Conservation (phyloP, 2,113 vertebrate genomes). For the Tetrax tetrax region DNA sequence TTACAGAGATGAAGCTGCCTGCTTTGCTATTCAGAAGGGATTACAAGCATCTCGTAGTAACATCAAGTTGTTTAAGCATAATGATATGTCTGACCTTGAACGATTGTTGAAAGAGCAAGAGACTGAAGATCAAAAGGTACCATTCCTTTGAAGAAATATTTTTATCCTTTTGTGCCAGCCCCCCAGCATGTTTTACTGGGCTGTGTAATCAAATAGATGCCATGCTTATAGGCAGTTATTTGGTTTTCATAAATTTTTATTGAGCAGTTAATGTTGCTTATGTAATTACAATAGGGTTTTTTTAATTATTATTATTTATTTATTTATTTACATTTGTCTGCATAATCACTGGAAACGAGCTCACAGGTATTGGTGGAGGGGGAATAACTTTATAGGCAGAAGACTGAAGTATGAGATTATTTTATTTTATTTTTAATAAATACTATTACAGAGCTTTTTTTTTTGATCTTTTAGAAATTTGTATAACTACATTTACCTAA, state of each 20-base stretch:
- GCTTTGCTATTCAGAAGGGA: conserved; percentile 98
- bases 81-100: conserved; percentile 94
- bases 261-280: background rate
- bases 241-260: background rate
- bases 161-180: background rate
- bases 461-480: background rate
- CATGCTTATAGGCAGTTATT: background rate
- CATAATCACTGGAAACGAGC: too few relatives aligned
- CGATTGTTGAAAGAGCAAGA: conserved; percentile 91
- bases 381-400: too few relatives aligned
- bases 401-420: background rate
- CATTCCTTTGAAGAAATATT: conserved; percentile 51
- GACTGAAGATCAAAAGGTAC: conserved; percentile 93
- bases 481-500: background rate
- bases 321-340: too few relatives aligned
- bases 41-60: conserved; percentile 94
- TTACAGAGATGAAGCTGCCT: conserved; percentile 91
- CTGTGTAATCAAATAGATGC: background rate
- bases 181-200: background rate
- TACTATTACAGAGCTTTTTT: background rate
- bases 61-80: conserved; percentile 96
- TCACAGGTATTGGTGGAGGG: too few relatives aligned
- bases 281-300: background rate
- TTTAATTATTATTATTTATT: too few relatives aligned
- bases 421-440: background rate